Base-by-base conservation (phyloP, 2,888 invertebrate genomes). In the Mesoligia furuncula region DNA sequence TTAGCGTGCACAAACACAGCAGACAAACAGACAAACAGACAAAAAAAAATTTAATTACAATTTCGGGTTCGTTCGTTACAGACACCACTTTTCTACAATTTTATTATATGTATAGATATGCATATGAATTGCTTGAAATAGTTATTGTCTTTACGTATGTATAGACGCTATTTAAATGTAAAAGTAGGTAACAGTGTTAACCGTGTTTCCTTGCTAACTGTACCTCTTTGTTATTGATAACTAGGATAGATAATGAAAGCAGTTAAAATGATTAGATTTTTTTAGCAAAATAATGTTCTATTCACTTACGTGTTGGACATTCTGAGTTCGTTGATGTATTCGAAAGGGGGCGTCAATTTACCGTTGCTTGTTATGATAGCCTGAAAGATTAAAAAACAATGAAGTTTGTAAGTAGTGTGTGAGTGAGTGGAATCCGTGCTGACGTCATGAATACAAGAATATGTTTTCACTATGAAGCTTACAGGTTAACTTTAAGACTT, bases 301-400 rank as follows among this genome's bases (percentile, higher is more conserved):
- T 51, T 4, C 1, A 94, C 95, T 97, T 93, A 98, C 97, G 95
- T 97, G 85, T 97, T 97, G 2, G 97, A 92, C 88, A 97, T 97
- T 79, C 99, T 97, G 31, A 99, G 95, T 82, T 99, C 99, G 90
- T 98, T 97, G 90, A 99, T 99, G 93, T 99, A 99, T 94, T 99
- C 98, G 94, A 98, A 99, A 90, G 98, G 98, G 11, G 99, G 98
- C 0, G 99, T 99, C 84, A 99, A 95, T 90, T 97, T 97, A 51
- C 99, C 99, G 93, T 99, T 99, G 90, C 99, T 99, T 0, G 99
- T 98, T 85, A 99, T 99, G 75, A 99, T 98, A 13, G 99, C 99
- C 98, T 99, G 95, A 57, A 97, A 82, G 68, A 83, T 77, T n/a
- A 66, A 64, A 79, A 51, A 17, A 65, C 2, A 72, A 17, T 31